Evolutionary conservation across 2,113 vertebrate genomes (phyloP), one percentile per base, ranked within the genome.

Genomic region (Trematocara stigmaticum): DNA sequence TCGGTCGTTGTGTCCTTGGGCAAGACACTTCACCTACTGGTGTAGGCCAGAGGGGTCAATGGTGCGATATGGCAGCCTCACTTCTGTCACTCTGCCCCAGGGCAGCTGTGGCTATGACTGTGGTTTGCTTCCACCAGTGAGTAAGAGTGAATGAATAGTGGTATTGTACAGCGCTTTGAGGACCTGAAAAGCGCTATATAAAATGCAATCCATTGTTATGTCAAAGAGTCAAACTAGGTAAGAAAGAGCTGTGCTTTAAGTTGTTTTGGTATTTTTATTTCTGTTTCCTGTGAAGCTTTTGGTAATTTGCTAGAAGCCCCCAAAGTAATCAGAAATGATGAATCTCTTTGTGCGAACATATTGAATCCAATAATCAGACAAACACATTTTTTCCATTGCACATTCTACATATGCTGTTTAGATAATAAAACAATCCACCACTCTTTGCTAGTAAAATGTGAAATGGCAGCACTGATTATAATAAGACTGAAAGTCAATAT

Each of bases 361-460:
- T 66, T 12, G 38, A 40, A 66, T 66, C 35, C 18, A 40, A 40
- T 20, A 20, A 66, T 40, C 18, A 12, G n/a, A 66, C 18, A 40
- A 66, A 40, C 0, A 0, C 18, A 66, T 7, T 12, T 66, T 38
- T 66, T 5, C 10, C 61, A 66, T 12, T 7, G 34, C 18, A 20
- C 18, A 38, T 7, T 66, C 34, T 66, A 12, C 59, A 5, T 40
- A 40, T 20, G 34, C 38, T 64, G 34, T 20, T 66, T 66, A 3
- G 2, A 66, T 66, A 12, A 1, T 38, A 40, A 40, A 38, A 20
- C 35, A 66, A 5, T 35, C 57, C 57, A 61, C 1, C 57, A 35
- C 31, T 35, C 57, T 61, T 35, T 61, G 57, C 31, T 61, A 61
- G 57, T 61, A 35, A 18, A 61, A 61, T 18, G 31, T 61, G 31